phyloP scores from a whole-genome alignment of 1,140 invertebrate species.

The Apis cerana region DNA sequence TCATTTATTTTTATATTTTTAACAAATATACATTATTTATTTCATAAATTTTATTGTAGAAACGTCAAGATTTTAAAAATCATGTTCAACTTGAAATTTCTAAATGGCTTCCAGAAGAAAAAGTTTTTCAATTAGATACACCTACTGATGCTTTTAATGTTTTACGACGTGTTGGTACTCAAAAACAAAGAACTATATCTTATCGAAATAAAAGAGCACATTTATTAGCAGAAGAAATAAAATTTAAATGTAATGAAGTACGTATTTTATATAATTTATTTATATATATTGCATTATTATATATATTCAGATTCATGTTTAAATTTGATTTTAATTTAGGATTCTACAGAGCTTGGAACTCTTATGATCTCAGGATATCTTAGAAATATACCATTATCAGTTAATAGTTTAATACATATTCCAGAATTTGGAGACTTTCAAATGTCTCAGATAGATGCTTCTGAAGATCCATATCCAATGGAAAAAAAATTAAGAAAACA shows the following conservation, averaged over 20 bases:
- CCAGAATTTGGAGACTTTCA: conserved; percentile 96
- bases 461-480: conserved; percentile 89
- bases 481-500: conserved; percentile 70
- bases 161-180: conserved; percentile 89
- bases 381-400: conserved; percentile 89
- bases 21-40: background rate
- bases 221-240: conserved; percentile 89
- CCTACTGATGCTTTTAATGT: conserved; percentile 89
- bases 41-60: conserved; percentile 74
- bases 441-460: conserved; percentile 90
- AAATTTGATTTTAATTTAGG: conserved; percentile 54
- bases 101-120: conserved; percentile 92
- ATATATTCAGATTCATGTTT: background rate
- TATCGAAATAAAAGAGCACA: conserved; percentile 90
- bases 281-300: no score
- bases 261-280: background rate
- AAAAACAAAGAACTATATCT: conserved; percentile 88
- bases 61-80: conserved; percentile 88
- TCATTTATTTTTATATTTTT: background rate
- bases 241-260: conserved; percentile 79
- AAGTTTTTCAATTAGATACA: conserved; percentile 89
- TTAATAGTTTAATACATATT: conserved; percentile 94
- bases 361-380: conserved; percentile 93
- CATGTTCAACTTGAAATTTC: conserved; percentile 88
- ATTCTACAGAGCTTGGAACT: conserved; percentile 83